phyloP scores from a whole-genome alignment of 2,888 invertebrate genomes.

The Xestia c-nigrum region DNA sequence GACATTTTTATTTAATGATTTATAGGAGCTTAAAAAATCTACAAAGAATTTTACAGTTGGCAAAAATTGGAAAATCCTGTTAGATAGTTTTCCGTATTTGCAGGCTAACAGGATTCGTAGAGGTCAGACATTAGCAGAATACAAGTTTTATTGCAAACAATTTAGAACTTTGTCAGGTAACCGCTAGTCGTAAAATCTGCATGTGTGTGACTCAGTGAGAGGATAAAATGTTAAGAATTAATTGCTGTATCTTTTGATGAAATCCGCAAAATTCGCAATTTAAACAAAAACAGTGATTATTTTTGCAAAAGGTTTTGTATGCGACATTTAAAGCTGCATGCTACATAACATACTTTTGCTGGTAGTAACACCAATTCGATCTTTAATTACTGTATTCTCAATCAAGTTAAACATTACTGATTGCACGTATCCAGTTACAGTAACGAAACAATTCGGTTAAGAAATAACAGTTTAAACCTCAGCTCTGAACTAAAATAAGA shows the following conservation, averaged over 20 bases:
- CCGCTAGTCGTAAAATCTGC: conserved; percentile 50
- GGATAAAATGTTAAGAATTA: conserved; percentile 46
- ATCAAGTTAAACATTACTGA: neutral
- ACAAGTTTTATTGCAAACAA: conserved; percentile 57
- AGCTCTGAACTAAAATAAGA: neutral
- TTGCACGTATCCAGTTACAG: neutral
- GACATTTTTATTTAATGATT: conserved; percentile 42
- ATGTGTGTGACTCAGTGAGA: conserved; percentile 28
- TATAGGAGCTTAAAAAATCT: neutral
- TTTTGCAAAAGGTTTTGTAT: neutral
- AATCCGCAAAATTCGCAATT: neutral
- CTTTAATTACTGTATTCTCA: neutral
- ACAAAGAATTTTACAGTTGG: neutral
- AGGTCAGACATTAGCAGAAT: conserved; percentile 51
- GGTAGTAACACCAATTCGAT: neutral
- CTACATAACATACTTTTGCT: conserved; percentile 18
- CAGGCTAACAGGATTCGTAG: conserved; percentile 45
- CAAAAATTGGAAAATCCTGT: conserved; percentile 29
- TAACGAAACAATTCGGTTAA: neutral
- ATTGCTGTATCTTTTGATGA: conserved; percentile 26
- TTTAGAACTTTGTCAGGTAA: conserved; percentile 59
- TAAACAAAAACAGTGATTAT: neutral
- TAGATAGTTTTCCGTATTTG: conserved; percentile 43
- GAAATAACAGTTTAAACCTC: neutral
- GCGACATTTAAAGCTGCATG: neutral